phyloP scores from a whole-genome alignment of 2,888 invertebrate species.

The Trichacis sp. region DNA sequence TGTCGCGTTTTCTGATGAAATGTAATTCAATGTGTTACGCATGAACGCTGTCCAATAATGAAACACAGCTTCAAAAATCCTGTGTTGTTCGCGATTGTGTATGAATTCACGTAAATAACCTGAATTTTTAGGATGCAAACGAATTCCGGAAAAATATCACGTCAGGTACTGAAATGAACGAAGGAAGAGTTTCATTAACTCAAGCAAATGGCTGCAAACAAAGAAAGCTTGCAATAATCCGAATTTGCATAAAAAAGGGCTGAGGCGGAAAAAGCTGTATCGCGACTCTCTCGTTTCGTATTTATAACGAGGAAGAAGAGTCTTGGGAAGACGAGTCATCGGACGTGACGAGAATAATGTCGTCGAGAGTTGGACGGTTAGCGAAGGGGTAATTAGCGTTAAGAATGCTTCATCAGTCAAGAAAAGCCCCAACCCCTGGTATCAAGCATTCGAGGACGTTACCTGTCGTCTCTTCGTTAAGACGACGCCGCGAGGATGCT shows the following conservation, averaged over 20 bases:
- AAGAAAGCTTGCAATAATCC: conserved; percentile 38
- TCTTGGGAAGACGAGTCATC: conserved; percentile 47
- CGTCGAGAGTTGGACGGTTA: conserved; percentile 58
- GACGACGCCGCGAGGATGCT: conserved; percentile 37
- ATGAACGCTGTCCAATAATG: conserved; percentile 37
- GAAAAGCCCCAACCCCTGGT: conserved; percentile 53
- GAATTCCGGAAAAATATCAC: too few species aligned
- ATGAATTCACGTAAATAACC: too few species aligned
- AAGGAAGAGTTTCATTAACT: conserved; percentile 17
- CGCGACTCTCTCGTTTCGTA: conserved; percentile 49
- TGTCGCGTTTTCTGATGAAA: conserved; percentile 40
- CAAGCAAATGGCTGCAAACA: conserved; percentile 25
- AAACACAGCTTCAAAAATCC: conserved; percentile 33
- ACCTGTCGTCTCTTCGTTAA: conserved; percentile 63
- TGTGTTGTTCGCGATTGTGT: conserved; percentile 27
- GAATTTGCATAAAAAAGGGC: conserved; percentile 44
- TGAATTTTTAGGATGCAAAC: too few species aligned
- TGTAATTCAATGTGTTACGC: conserved; percentile 40
- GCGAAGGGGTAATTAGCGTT: conserved; percentile 62
- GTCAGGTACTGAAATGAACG: too few species aligned
- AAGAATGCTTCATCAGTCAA: conserved; percentile 63
- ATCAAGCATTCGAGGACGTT: conserved; percentile 48
- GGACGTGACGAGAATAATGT: conserved; percentile 57
- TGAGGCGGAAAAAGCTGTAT: conserved; percentile 30
- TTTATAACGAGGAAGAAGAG: conserved; percentile 47